A percentile compares a stretch with the other conserved stretches of the same genome.
Conservation (phyloP, 1,140 invertebrate genomes). For the Ceratoteleas bidentatus region DNA sequence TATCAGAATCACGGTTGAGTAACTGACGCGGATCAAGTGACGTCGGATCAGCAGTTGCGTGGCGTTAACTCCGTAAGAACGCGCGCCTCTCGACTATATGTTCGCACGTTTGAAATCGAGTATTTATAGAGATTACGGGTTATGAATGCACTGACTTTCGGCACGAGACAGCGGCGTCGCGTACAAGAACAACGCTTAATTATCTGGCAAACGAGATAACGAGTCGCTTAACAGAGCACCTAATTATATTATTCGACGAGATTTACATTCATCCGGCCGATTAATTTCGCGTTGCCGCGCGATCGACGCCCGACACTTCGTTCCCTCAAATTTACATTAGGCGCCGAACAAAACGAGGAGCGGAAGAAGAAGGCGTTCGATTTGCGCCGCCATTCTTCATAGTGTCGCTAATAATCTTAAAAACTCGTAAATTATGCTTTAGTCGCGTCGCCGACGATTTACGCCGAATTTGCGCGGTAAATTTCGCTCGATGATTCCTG, state of each 20-base stretch:
- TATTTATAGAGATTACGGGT: slow-evolving; percentile 38
- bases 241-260: slow-evolving; percentile 33
- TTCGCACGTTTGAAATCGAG: slow-evolving; percentile 25
- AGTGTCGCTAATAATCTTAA: slow-evolving; percentile 12
- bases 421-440: slow-evolving; percentile 12
- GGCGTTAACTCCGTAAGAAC: slow-evolving; percentile 28
- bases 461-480: slow-evolving; percentile 15
- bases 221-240: slow-evolving; percentile 23
- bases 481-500: slow-evolving; percentile 5
- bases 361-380: not conserved
- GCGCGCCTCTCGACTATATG: slow-evolving; percentile 16
- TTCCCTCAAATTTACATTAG: not conserved
- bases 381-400: slow-evolving; percentile 6
- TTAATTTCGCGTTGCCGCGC: not conserved
- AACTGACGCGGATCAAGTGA: slow-evolving; percentile 35
- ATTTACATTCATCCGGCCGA: slow-evolving; percentile 13
- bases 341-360: too few species aligned
- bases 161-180: slow-evolving; percentile 37
- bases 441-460: slow-evolving; percentile 6
- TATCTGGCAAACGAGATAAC: slow-evolving; percentile 66
- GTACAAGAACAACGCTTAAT: slow-evolving; percentile 62
- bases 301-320: not conserved
- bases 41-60: slow-evolving; percentile 18
- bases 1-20: slow-evolving; percentile 31
- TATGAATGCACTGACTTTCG: slow-evolving; percentile 55